Conservation (phyloP, 35 echinoderm and acorn worm genomes). For the Diadema setosum region DNA sequence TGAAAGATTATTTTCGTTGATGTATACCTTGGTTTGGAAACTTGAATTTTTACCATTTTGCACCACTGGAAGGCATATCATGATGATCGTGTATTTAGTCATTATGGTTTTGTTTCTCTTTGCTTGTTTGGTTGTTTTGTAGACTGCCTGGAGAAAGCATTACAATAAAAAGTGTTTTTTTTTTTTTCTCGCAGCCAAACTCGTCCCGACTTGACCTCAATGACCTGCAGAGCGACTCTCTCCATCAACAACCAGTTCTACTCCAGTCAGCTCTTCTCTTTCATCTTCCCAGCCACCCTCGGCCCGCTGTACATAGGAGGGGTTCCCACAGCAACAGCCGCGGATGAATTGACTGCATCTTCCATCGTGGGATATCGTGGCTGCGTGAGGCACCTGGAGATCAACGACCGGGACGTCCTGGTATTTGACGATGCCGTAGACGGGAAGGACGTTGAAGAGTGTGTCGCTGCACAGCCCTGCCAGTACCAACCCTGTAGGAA, state of each 20-base stretch:
- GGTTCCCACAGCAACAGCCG: neutral
- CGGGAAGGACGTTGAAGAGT: constrained; percentile 51
- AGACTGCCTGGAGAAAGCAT: too few species aligned
- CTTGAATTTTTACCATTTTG: too few species aligned
- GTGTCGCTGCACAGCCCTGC: constrained; percentile 27
- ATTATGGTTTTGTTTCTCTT: too few species aligned
- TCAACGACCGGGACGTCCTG: constrained; percentile 51
- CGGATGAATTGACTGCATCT: neutral
- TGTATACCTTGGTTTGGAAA: too few species aligned
- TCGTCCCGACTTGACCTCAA: constrained; percentile 37
- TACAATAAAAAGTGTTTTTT: too few species aligned
- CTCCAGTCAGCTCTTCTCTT: constrained; percentile 20
- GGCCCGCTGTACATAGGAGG: constrained; percentile 72
- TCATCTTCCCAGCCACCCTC: constrained; percentile 36
- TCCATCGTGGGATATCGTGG: constrained; percentile 34
- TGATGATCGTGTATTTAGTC: too few species aligned
- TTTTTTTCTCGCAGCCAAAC: constrained; percentile 46
- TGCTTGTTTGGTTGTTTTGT: too few species aligned
- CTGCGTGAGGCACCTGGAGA: constrained; percentile 58
- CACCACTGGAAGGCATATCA: too few species aligned
- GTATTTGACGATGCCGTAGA: constrained; percentile 58
- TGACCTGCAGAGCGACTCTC: constrained; percentile 35
- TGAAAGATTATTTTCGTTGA: too few species aligned
- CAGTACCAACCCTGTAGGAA: constrained; percentile 55
- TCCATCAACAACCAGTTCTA: constrained; percentile 49